A percentile compares a stretch with the other conserved stretches of the same genome.
Evolutionary conservation across 2,888 invertebrate species (phyloP).

Genomic region (Bibio marci): DNA sequence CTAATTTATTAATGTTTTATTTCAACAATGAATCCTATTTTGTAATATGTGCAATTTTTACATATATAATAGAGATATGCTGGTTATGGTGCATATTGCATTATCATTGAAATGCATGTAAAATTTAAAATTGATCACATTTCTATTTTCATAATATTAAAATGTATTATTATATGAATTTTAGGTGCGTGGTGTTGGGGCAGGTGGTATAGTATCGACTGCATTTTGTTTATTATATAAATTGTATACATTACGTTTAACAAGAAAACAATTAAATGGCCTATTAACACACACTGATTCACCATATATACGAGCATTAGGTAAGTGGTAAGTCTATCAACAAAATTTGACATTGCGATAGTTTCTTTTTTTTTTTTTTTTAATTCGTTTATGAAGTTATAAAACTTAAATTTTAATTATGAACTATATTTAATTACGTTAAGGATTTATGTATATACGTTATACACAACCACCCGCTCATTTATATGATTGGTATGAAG

Average conservation of each 20-base stretch:
- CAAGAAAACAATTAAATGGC: constrained; percentile 94
- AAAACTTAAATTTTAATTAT: too few species aligned
- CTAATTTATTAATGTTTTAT: too few species aligned
- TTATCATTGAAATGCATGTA: too few species aligned
- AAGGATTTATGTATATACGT: constrained; percentile 61
- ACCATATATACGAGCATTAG: constrained; percentile 91
- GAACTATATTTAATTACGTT: not conserved
- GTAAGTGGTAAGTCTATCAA: constrained; percentile 33
- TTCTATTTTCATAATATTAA: not conserved
- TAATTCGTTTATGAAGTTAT: too few species aligned
- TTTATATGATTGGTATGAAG: constrained; percentile 92
- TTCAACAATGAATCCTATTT: too few species aligned
- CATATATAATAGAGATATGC: too few species aligned
- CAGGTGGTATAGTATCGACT: constrained; percentile 98
- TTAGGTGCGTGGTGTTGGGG: constrained; percentile 93
- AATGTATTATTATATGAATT: constrained; percentile 19
- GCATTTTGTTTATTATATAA: constrained; percentile 98
- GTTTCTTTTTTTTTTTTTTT: not conserved
- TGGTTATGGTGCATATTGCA: too few species aligned
- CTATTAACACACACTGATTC: constrained; percentile 91
- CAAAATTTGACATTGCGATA: not conserved
- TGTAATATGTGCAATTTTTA: too few species aligned
- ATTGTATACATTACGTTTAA: constrained; percentile 85
- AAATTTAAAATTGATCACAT: too few species aligned
- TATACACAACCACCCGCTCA: constrained; percentile 94